Base-by-base conservation (phyloP, 2,888 invertebrate genomes). In the Copidosoma aretas region DNA sequence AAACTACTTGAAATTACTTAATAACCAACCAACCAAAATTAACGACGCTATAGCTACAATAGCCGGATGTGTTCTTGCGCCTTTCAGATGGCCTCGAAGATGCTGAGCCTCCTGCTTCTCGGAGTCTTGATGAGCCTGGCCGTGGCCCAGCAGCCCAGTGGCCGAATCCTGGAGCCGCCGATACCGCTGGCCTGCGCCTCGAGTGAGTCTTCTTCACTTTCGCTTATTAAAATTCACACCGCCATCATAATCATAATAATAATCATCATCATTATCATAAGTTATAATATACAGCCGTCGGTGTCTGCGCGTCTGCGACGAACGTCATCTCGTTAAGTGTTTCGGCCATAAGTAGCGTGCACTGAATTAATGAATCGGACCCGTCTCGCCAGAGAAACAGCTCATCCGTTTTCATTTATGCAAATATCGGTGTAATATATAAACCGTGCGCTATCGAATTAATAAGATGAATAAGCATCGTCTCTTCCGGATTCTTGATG, bases 161-260 rank as follows among this genome's bases (percentile, higher is more conserved):
- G 93, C 41, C 88, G 93, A 74, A 89, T 91, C 79, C 84, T 94
- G 77, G 93, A 93, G 82, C 89, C 92, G 15, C 94, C 94, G 4
- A 88, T 91, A 70, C 92, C 93, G 19, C 86, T 88, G 24, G 86
- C 90, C 56, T 93, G 93, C 78, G 90, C 92, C 19, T 90, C 92
- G 82, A 88, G 93, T 91, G 86, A 91, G 80, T 78, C 41, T 22
- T 51, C 39, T 59, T 53, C 21, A 10, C 25, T 32, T 64, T 49
- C 53, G 39, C 21, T 49, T 3, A 15, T 32, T 52, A 21, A 52
- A 8, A 46, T 46, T 15, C 43, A 46, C 12, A 46, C 3, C 14
- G 17, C 3, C 14, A 46, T 15, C 8, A 14, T 10, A 41, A 41
- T 41, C 8, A 41, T 14, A 14, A 41, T 10, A 10, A 41, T 8